Evolutionary conservation across 2,888 invertebrate genomes (phyloP), one percentile per base, ranked within the genome.

Genomic region (Andrena camellia): DNA sequence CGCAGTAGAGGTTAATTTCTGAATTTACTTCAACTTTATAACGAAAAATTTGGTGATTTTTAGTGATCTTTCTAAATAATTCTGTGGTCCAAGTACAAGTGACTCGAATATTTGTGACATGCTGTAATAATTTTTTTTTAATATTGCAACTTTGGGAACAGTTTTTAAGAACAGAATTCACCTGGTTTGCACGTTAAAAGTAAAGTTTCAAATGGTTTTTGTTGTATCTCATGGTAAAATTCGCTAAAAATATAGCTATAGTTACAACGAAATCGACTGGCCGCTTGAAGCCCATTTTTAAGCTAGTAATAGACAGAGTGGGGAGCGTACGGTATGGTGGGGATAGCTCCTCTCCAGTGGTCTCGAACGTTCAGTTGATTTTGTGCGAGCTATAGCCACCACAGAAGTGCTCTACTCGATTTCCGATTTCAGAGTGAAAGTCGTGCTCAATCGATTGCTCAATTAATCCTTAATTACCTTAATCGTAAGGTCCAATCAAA

Each of bases 391-490:
- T 60, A 23, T 68, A 42, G 2, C 8, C 23, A 42, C 23, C 20
- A 33, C 31, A 48, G 63, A 77, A 77, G 17, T 50, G 59, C 35
- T 50, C 23, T 29, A 33, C 57, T 57, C 57, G n/a, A 68, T 48
- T 75, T 59, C 42, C 52, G 57, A 72, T 81, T 78, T 33, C 26
- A 63, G 31, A 77, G 67, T 76, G 67, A 70, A 73, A 63, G 29
- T 72, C 75, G 81, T 84, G 90, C 90, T 90, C 89, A 90, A 90
- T 83, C 78, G 83, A 85, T 90, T 90, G 90, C 90, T 90, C 90
- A 90, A 90, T 87, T 87, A 88, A 86, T 81, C 86, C 68, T 82
- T 87, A 87, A 78, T 76, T 78, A 67, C 17, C 31, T 82, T 86
- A 86, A 74, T 71, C 23, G 20, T 83, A 83, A 62, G 63, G 20